Evolutionary conservation across 2,888 invertebrate genomes (phyloP).

Genomic region (Cephus nigrinus): DNA sequence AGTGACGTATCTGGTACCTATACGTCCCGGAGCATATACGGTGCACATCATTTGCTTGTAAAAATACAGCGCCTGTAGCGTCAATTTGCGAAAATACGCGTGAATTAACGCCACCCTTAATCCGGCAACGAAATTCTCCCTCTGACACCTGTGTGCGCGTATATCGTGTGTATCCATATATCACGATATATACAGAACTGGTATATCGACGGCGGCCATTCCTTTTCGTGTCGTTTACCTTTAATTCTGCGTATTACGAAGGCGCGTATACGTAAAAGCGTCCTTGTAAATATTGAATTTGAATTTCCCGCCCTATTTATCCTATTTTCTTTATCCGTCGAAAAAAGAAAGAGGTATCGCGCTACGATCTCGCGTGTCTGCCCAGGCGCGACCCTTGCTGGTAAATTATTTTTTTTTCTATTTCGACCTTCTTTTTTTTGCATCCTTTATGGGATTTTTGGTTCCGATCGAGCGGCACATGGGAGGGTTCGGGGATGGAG

Average conservation of each 20-base stretch:
- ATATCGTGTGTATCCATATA: background rate
- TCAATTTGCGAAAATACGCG: slow-evolving; percentile 50
- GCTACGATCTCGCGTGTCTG: background rate
- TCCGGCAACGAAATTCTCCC: background rate
- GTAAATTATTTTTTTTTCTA: slow-evolving; percentile 15
- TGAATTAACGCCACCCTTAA: slow-evolving; percentile 46
- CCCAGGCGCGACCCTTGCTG: background rate
- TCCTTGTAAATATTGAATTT: background rate
- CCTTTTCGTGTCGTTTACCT: background rate
- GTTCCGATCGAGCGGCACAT: background rate
- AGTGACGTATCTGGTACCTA: background rate
- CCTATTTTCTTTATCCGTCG: background rate
- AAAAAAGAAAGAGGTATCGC: background rate
- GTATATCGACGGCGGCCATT: background rate
- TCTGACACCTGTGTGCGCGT: background rate
- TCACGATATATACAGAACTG: background rate
- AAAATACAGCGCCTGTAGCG: slow-evolving; percentile 53
- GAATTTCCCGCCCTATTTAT: background rate
- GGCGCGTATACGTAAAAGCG: background rate
- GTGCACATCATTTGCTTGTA: slow-evolving; percentile 55
- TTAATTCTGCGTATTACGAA: background rate
- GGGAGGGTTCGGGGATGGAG: too few relatives aligned
- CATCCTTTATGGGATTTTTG: background rate
- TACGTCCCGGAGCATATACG: background rate
- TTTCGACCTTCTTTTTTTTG: slow-evolving; percentile 18